These are phyloP conservation scores for Archegozetes longisetosus DNA, from an alignment of 1,140 invertebrate species.

Conservation along the genomic window DNA sequence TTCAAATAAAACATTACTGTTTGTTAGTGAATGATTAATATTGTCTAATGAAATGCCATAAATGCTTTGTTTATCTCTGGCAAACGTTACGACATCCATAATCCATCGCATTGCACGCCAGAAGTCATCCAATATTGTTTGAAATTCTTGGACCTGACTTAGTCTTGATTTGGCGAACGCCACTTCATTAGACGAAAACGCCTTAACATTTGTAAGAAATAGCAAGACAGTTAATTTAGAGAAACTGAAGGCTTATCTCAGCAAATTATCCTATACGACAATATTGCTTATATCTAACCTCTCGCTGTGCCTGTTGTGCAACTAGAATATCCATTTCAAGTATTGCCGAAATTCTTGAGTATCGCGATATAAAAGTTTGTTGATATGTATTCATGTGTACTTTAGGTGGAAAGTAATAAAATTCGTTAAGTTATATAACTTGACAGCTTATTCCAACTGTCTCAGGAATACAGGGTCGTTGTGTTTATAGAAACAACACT, in stretches of 20 bases:
- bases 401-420: slow-evolving; percentile 19
- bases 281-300: slow-evolving; percentile 33
- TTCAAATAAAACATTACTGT: neutral
- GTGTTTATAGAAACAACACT: no score
- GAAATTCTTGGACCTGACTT: slow-evolving; percentile 58
- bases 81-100: slow-evolving; percentile 80
- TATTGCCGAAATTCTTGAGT: slow-evolving; percentile 75
- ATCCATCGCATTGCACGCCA: slow-evolving; percentile 91
- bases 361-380: slow-evolving; percentile 63
- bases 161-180: slow-evolving; percentile 66
- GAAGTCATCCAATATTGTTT: slow-evolving; percentile 56
- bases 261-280: neutral
- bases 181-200: slow-evolving; percentile 75
- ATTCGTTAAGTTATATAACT: slow-evolving; percentile 1
- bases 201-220: slow-evolving; percentile 35
- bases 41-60: slow-evolving; percentile 26
- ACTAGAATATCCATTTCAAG: slow-evolving; percentile 78
- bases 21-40: neutral
- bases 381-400: slow-evolving; percentile 82
- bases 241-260: no score
- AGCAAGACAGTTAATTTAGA: slow-evolving; percentile 5
- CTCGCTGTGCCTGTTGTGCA: slow-evolving; percentile 74
- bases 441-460: neutral
- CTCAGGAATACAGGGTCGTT: no score
- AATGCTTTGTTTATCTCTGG: slow-evolving; percentile 50